Evolutionary conservation across 2,797 vertebrate genomes (phyloP).

Genomic region (Myotis planiceps): DNA sequence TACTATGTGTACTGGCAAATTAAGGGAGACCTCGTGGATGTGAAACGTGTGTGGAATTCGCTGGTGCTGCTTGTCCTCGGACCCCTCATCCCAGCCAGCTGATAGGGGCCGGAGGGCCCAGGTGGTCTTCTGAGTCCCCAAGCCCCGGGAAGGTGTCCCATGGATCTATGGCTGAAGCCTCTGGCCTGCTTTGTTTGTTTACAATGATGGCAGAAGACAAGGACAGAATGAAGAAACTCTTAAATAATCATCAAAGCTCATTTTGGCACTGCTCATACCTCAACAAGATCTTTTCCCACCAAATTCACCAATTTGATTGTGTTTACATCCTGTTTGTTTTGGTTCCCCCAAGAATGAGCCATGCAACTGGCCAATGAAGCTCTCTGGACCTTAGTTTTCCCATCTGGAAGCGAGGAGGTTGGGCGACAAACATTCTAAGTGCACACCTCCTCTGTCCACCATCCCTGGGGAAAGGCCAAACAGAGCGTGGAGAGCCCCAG

Average conservation of each 20-base stretch:
- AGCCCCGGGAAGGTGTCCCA: neutral
- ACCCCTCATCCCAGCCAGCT: neutral
- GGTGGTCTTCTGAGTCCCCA: neutral
- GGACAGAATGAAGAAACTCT: neutral
- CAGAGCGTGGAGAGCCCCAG: neutral
- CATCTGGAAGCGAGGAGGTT: neutral
- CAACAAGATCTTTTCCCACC: neutral
- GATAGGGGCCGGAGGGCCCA: neutral
- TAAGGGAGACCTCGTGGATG: neutral
- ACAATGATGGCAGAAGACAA: neutral
- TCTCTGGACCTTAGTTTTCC: neutral
- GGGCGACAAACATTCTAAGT: neutral
- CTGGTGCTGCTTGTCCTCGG: neutral
- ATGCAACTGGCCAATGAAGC: neutral
- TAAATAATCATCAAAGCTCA: neutral
- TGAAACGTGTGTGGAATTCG: neutral
- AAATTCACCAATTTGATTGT: neutral
- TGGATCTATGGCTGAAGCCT: neutral
- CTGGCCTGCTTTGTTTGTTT: neutral
- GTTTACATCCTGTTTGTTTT: neutral
- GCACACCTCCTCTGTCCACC: neutral
- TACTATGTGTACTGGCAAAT: neutral
- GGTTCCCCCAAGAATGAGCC: neutral
- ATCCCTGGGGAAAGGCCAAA: neutral
- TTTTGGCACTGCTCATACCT: neutral